Percentiles rank a stretch among this genome's conserved stretches.
Evolutionary conservation across 2,888 invertebrate genomes (phyloP).

Genomic region (Fabriciana adippe): DNA sequence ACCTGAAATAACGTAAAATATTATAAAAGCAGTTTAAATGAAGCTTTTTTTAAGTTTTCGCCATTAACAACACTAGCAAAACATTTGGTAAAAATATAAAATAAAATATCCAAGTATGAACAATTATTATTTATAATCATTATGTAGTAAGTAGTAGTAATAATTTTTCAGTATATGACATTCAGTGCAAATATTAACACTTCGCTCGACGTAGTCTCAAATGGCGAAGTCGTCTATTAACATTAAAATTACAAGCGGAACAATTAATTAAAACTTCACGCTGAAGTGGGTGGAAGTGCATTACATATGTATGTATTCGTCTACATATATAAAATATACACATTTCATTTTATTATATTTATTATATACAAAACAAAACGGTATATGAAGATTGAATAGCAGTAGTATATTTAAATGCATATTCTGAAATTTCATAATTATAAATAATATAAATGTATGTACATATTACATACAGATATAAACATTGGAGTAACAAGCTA

Average conservation of each 20-base stretch:
- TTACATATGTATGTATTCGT: slow-evolving; percentile 12
- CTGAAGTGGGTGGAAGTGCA: slow-evolving; percentile 22
- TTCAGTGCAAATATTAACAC: slow-evolving; percentile 11
- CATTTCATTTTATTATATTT: slow-evolving; percentile 6
- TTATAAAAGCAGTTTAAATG: neutral
- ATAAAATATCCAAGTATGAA: no score
- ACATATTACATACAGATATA: no score
- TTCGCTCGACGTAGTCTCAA: slow-evolving; percentile 15
- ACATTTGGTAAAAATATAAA: no score
- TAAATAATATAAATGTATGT: no score
- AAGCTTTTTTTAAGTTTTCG: neutral
- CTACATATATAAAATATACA: slow-evolving; percentile 11
- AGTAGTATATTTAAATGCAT: neutral
- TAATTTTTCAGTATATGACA: neutral
- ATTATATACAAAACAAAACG: neutral
- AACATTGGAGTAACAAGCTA: no score
- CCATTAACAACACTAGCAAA: no score
- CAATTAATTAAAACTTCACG: slow-evolving; percentile 37
- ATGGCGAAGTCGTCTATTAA: slow-evolving; percentile 31
- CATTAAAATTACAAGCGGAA: slow-evolving; percentile 35
- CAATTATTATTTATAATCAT: no score
- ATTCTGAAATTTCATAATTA: neutral
- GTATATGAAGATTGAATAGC: neutral
- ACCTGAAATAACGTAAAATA: neutral
- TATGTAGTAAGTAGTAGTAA: neutral